phyloP scores from a whole-genome alignment of 2,797 vertebrate genomes.

The Scleropages formosus region DNA sequence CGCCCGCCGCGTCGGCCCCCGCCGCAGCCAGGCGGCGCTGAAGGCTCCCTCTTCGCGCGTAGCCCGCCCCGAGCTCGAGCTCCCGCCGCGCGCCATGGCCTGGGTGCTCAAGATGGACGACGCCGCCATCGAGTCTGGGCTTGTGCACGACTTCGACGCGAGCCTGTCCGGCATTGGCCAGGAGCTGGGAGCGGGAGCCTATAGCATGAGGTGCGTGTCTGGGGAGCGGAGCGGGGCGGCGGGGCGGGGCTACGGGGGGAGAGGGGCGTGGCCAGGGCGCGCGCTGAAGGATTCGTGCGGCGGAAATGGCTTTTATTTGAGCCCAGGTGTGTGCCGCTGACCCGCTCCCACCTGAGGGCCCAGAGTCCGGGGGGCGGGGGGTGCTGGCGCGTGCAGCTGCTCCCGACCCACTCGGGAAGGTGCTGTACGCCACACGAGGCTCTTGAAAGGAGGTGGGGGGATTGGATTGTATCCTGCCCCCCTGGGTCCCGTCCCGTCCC shows the following conservation, averaged over 20 bases:
- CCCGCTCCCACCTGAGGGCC: too few relatives aligned
- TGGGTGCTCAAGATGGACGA: constrained; percentile 99
- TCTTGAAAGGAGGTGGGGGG: too few relatives aligned
- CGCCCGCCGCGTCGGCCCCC: constrained; percentile 15
- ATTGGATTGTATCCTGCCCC: too few relatives aligned
- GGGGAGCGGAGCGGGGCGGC: neutral
- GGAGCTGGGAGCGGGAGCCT: constrained; percentile 93
- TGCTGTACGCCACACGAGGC: too few relatives aligned
- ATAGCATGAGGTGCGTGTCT: constrained; percentile 88
- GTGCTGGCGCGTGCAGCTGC: too few relatives aligned
- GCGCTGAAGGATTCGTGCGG: neutral
- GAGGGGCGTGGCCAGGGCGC: too few relatives aligned
- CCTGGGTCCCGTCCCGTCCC: too few relatives aligned
- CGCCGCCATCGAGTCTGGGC: constrained; percentile 91
- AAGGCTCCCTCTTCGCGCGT: too few relatives aligned
- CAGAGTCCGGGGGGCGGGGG: too few relatives aligned
- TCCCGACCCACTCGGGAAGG: too few relatives aligned
- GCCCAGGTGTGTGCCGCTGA: too few relatives aligned
- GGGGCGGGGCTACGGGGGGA: neutral
- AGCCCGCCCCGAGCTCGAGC: constrained; percentile 73
- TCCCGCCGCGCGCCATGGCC: constrained; percentile 84
- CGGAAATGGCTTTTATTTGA: too few relatives aligned
- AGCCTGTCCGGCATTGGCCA: constrained; percentile 94
- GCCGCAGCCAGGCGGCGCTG: neutral
- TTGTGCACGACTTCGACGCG: constrained; percentile 96